Evolutionary conservation across 2,797 vertebrate genomes (phyloP), one percentile per base, ranked within the genome.

Genomic region (Myotis myotis): DNA sequence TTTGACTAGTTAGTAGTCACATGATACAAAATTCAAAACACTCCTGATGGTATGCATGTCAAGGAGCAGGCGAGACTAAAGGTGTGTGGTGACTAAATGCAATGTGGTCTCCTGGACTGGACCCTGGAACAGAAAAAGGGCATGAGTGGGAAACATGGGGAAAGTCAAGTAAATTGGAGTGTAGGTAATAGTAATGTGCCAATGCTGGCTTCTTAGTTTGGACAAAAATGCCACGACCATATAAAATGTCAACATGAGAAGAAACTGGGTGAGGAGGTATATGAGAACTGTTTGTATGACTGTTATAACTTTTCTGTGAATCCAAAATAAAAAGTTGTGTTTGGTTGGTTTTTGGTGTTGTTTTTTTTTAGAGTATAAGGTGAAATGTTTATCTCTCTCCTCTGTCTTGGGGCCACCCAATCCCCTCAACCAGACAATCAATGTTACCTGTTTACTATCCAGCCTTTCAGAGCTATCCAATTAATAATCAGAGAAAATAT

Each of bases 1-100:
- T 92, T 93, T 90, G 60, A 81, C 51, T 70, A 92, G 83, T 64
- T 86, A 79, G 66, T 57, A 71, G 41, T 87, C 81, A 89, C 49
- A 76, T 33, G 53, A 53, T 51, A 74, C 9, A 83, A 83, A 75
- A 30, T 62, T 53, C 28, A 51, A 68, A 57, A 87, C 28, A 12
- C 89, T 75, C 66, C 62, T n/a, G 68, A 68, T 4, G 30, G 28
- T 64, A 13, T 49, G 38, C 53, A 25, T 30, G 68, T 55, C 53
- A 85, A 23, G 55, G 33, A 87, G 57, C n/a, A 53, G 13, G 83
- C 20, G 60, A 72, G 17, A 82, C 78, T 66, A 66, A 33, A 44
- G n/a, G 87, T 20, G 60, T 16, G 41, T 23, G n/a, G 28, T 8
- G 3, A 23, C 55, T 86, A 78, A 87, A 23, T 22, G 8, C 9